Percentiles rank a stretch among this genome's conserved stretches.
phyloP scores from a whole-genome alignment of 2,797 vertebrate genomes.

The Ctenopoma multispine region DNA sequence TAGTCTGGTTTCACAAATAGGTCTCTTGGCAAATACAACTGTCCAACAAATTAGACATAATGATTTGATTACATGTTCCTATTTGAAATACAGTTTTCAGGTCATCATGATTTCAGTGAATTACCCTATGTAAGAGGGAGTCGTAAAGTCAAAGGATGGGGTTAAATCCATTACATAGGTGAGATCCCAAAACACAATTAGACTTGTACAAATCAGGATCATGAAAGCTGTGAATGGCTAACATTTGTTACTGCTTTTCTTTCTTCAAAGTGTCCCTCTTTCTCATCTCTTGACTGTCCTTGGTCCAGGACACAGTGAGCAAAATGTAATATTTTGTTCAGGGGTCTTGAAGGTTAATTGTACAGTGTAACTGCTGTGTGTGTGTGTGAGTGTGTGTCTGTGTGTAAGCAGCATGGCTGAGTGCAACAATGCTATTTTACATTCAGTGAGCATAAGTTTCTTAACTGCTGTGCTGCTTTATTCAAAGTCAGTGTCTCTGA shows the following conservation, averaged over 20 bases:
- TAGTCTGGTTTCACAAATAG: neutral
- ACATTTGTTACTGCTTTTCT: constrained; percentile 1
- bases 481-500: constrained; percentile 41
- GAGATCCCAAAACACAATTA: constrained; percentile 3
- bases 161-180: constrained; percentile 28
- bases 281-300: constrained; percentile 22
- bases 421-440: constrained; percentile 25
- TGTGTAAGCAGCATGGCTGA: constrained; percentile 19
- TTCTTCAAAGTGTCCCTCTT: constrained; percentile 4
- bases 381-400: neutral
- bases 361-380: constrained; percentile 10
- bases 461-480: constrained; percentile 34
- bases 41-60: neutral
- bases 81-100: constrained; percentile 1
- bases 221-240: constrained; percentile 1
- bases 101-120: constrained; percentile 7
- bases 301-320: constrained; percentile 18
- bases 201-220: constrained; percentile 18
- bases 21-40: neutral
- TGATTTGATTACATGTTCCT: neutral
- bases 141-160: constrained; percentile 1
- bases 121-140: neutral
- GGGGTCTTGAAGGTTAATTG: constrained; percentile 43
- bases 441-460: constrained; percentile 38
- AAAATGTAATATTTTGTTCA: constrained; percentile 44